Conservation (phyloP, 2,797 vertebrate species). For the Antennarius maculatus region DNA sequence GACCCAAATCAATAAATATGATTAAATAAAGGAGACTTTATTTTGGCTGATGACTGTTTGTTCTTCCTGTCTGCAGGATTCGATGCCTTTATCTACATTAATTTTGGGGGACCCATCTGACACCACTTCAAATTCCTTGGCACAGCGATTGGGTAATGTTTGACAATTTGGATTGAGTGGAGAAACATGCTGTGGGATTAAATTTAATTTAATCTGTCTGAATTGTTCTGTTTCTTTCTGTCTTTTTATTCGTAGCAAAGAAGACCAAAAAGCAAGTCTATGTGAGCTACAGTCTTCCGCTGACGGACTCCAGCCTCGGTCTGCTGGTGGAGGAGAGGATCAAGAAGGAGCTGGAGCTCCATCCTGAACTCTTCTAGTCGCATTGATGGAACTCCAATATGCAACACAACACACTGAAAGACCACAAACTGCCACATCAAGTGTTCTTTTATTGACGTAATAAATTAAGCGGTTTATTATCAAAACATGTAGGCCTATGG, state of each 20-base stretch:
- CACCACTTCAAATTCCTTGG: slow-evolving; percentile 84
- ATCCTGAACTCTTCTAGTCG: slow-evolving; percentile 89
- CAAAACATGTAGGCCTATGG: slow-evolving; percentile 80
- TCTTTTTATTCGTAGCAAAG: slow-evolving; percentile 83
- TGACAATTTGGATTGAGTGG: too few relatives aligned
- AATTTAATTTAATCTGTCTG: too few relatives aligned
- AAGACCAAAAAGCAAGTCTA: slow-evolving; percentile 96
- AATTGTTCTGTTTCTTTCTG: not conserved
- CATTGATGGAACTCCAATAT: not conserved
- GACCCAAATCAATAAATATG: too few relatives aligned
- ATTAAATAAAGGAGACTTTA: too few relatives aligned
- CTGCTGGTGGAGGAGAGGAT: slow-evolving; percentile 93
- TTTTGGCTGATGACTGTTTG: too few relatives aligned
- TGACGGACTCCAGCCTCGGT: slow-evolving; percentile 83
- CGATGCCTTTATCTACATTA: slow-evolving; percentile 87
- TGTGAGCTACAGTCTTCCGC: slow-evolving; percentile 91
- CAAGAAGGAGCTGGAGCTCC: slow-evolving; percentile 92
- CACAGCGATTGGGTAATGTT: slow-evolving; percentile 87
- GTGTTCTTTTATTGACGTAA: slow-evolving; percentile 81
- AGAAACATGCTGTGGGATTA: too few relatives aligned
- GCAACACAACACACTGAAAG: slow-evolving; percentile 14
- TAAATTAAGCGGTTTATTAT: slow-evolving; percentile 84
- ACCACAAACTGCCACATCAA: slow-evolving; percentile 49
- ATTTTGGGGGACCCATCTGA: slow-evolving; percentile 91
- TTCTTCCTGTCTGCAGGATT: slow-evolving; percentile 79